Evolutionary conservation across 2,797 vertebrate species (phyloP).

Genomic region (Alosa sapidissima): DNA sequence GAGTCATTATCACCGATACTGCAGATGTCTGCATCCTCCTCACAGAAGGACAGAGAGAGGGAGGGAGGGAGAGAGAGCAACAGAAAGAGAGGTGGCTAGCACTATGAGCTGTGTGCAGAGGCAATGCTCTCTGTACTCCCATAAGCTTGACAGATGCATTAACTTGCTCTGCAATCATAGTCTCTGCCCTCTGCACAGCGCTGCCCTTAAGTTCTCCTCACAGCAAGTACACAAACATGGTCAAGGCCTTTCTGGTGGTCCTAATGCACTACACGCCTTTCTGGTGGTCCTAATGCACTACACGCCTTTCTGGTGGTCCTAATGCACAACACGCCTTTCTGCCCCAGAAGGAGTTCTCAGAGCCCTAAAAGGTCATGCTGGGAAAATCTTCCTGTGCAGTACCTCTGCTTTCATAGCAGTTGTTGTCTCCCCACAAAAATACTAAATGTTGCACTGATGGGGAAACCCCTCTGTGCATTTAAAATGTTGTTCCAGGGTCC

Average conservation of each 20-base stretch:
- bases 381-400: neutral
- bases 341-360: neutral
- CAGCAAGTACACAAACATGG: neutral
- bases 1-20: slow-evolving; percentile 49
- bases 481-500: neutral
- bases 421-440: neutral
- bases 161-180: neutral
- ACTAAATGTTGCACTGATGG: neutral
- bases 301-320: neutral
- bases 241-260: neutral
- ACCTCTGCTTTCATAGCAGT: neutral
- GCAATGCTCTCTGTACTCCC: neutral
- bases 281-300: neutral
- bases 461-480: neutral
- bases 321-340: neutral
- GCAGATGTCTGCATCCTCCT: slow-evolving; percentile 47
- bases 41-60: neutral
- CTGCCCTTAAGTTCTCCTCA: neutral
- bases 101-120: neutral
- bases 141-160: slow-evolving; percentile 5
- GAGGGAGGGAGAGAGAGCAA: neutral
- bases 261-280: neutral
- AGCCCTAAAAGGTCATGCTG: neutral
- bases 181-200: neutral
- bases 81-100: neutral